A percentile compares a stretch with the other conserved stretches of the same genome.
Evolutionary conservation across 1,140 invertebrate genomes (phyloP).

Genomic region (Zeugodacus cucurbitae): DNA sequence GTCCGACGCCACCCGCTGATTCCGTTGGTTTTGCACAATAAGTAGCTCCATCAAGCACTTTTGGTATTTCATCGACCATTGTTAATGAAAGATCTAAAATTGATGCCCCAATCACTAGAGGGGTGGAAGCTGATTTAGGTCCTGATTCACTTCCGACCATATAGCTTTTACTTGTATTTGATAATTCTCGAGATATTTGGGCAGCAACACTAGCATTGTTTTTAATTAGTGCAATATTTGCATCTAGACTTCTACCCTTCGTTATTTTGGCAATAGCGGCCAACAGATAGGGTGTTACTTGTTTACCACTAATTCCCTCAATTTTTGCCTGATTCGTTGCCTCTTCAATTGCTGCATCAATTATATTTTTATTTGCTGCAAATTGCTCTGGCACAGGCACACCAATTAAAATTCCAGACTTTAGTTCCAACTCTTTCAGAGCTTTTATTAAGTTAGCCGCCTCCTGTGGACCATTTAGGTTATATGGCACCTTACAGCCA

Average conservation of each 20-base stretch:
- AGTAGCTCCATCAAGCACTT: slow-evolving; percentile 82
- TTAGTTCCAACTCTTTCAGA: slow-evolving; percentile 71
- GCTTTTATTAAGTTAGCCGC: slow-evolving; percentile 78
- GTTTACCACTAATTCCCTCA: slow-evolving; percentile 81
- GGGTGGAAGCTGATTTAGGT: not conserved
- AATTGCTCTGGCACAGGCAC: slow-evolving; percentile 87
- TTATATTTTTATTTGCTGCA: slow-evolving; percentile 67
- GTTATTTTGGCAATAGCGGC: slow-evolving; percentile 81
- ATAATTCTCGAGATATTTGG: slow-evolving; percentile 74
- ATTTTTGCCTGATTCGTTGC: slow-evolving; percentile 77
- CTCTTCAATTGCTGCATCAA: slow-evolving; percentile 77
- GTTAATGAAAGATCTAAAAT: slow-evolving; percentile 58
- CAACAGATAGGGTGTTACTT: slow-evolving; percentile 93
- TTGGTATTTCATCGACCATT: slow-evolving; percentile 52
- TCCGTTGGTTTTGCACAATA: slow-evolving; percentile 73
- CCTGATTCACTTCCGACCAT: not conserved
- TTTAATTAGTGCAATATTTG: slow-evolving; percentile 92
- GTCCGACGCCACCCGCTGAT: slow-evolving; percentile 85
- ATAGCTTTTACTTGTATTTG: not conserved
- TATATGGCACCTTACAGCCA: slow-evolving; percentile 77
- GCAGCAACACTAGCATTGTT: slow-evolving; percentile 91
- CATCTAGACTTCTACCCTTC: slow-evolving; percentile 79
- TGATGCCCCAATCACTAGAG: slow-evolving; percentile 59
- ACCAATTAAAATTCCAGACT: slow-evolving; percentile 88
- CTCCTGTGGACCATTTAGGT: slow-evolving; percentile 70